phyloP scores from a whole-genome alignment of 2,797 vertebrate species.

The Taenioides sp. region DNA sequence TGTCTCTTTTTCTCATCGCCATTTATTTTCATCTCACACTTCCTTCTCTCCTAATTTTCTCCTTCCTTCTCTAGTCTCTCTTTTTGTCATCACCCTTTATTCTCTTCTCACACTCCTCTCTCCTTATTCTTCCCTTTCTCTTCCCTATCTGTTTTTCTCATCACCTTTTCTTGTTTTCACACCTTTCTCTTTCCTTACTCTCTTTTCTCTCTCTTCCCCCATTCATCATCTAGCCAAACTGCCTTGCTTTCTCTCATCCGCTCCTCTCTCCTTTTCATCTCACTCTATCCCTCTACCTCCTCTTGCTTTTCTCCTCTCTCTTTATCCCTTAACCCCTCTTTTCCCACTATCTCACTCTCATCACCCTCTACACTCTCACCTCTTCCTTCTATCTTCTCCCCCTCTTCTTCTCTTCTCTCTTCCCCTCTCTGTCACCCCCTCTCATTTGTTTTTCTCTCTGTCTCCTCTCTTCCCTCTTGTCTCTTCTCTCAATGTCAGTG shows the following conservation, averaged over 20 bases:
- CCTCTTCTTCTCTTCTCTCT: not conserved
- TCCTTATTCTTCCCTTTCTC: too few relatives aligned
- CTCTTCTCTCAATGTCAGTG: slow-evolving; percentile 1
- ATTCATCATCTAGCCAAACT: not conserved
- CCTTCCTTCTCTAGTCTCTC: too few relatives aligned
- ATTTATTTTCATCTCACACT: too few relatives aligned
- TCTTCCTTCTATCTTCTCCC: too few relatives aligned
- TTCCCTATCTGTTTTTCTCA: too few relatives aligned
- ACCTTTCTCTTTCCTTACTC: not conserved
- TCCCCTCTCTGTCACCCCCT: not conserved
- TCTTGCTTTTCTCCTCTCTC: not conserved
- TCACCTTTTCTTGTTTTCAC: too few relatives aligned
- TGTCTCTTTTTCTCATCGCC: not conserved
- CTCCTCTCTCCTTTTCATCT: not conserved
- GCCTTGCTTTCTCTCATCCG: not conserved
- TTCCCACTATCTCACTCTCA: not conserved
- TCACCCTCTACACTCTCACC: too few relatives aligned
- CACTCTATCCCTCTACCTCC: not conserved
- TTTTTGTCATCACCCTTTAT: too few relatives aligned
- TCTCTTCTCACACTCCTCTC: too few relatives aligned
- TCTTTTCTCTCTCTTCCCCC: not conserved
- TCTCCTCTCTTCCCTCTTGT: not conserved
- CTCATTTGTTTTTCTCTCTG: not conserved
- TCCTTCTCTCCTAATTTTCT: not conserved
- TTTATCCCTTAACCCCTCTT: too few relatives aligned